phyloP scores from a whole-genome alignment of 1,140 invertebrate species.

The Meteorus sp. region DNA sequence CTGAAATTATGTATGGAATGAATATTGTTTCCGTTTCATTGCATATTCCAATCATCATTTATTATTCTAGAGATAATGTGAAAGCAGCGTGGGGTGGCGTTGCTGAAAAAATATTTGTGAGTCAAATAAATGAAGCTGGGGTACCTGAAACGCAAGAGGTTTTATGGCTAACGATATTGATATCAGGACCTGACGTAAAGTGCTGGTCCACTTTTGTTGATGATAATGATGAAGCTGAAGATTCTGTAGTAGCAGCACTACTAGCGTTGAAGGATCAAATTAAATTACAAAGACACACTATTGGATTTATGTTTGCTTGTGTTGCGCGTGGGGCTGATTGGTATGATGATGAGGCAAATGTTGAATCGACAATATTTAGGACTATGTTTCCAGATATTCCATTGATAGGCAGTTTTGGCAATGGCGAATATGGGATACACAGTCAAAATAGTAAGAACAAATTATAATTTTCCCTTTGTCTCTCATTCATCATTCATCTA shows the following conservation, averaged over 20 bases:
- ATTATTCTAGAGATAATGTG: constrained; percentile 27
- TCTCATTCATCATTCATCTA: constrained; percentile 3
- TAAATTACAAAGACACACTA: constrained; percentile 44
- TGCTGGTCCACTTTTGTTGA: constrained; percentile 48
- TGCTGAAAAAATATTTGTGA: constrained; percentile 29
- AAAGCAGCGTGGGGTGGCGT: constrained; percentile 39
- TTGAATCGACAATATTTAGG: constrained; percentile 63
- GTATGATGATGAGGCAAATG: constrained; percentile 48
- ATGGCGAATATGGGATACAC: constrained; percentile 62
- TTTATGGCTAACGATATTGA: constrained; percentile 35
- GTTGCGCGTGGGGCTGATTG: constrained; percentile 55
- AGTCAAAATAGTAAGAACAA: background rate
- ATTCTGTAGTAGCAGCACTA: constrained; percentile 36
- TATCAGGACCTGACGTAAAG: constrained; percentile 40
- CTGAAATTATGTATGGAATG: background rate
- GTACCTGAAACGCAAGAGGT: constrained; percentile 15
- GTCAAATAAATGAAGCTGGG: constrained; percentile 19
- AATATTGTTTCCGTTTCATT: background rate
- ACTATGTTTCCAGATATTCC: constrained; percentile 63
- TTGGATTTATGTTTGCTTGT: constrained; percentile 67
- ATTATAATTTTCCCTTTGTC: background rate
- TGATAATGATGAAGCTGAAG: constrained; percentile 30
- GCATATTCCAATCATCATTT: background rate
- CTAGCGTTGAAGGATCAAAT: constrained; percentile 35
- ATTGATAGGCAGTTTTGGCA: constrained; percentile 64